Evolutionary conservation across 2,797 vertebrate genomes (phyloP), one percentile per base, ranked within the genome.

Genomic region (Pygocentrus nattereri): DNA sequence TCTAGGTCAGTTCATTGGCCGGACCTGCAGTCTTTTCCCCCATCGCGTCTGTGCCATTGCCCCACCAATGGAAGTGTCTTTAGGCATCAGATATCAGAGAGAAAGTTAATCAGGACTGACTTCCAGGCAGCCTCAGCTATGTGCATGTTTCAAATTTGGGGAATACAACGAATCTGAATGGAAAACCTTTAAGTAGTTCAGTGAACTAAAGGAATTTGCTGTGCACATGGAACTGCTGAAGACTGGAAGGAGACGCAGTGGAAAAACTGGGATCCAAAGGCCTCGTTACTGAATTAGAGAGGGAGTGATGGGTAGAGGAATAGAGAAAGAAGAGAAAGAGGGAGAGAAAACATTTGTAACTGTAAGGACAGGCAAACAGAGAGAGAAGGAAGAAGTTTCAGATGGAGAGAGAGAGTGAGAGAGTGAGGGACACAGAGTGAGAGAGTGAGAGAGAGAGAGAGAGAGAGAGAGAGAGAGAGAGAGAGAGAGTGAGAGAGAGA

Each of bases 31-130:
- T 2, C 54, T 52, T 76, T 78, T 86, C 30, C 78, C 58, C 86
- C 78, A 72, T n/a, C 69, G 61, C 52, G 3, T 25, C 12, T 82
- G 71, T 2, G 38, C 30, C 59, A 81, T 87, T 82, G 59, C 77
- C 61, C 81, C 86, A 69, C 79, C 85, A 82, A 83, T 81, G 86
- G 73, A 77, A 84, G 78, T 65, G 69, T 81, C 56, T 81, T 58
- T 47, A 41, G 58, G 31, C n/a, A 56, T 70, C 56, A 70, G 1
- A 44, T 44, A 49, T 61, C 23, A 61, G 2, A 47, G 21, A 44
- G 25, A 61, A 50, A 54, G 11, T 18, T 21, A 59, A 69, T 81
- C 27, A 69, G 62, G 5, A 50, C 25, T 38, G 72, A 61, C 52
- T 38, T 31, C 5, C 19, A 58, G 50, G 15, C 52, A 41, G 23